Evolutionary conservation across 2,888 invertebrate genomes (phyloP).

Genomic region (Campoplex capitator): DNA sequence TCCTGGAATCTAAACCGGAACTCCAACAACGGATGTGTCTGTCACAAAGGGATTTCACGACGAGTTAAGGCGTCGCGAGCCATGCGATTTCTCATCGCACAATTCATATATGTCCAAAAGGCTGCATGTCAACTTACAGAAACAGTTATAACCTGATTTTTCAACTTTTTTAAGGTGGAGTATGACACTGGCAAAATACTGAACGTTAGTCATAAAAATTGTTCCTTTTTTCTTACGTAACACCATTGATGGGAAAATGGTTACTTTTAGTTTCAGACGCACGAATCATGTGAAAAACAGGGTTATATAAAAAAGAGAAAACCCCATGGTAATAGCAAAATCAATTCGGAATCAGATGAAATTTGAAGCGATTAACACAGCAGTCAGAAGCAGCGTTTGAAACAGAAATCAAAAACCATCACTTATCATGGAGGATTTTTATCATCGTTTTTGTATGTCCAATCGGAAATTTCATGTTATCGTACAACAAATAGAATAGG

Average conservation of each 20-base stretch:
- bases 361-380: background rate
- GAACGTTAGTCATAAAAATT: background rate
- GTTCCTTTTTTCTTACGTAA: background rate
- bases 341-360: background rate
- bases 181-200: background rate
- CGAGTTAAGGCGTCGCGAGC: slow-evolving; percentile 35
- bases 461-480: background rate
- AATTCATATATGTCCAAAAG: slow-evolving; percentile 27
- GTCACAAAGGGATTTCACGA: slow-evolving; percentile 46
- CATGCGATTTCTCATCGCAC: slow-evolving; percentile 32
- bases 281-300: background rate
- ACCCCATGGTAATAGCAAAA: background rate
- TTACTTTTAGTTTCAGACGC: background rate
- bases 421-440: background rate
- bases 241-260: background rate
- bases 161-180: background rate
- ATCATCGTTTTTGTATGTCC: background rate
- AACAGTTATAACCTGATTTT: slow-evolving; percentile 51
- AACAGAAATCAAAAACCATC: background rate
- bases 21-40: slow-evolving; percentile 39
- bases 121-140: slow-evolving; percentile 13
- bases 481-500: slow-evolving; percentile 13
- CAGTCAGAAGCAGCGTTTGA: background rate
- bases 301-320: background rate
- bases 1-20: slow-evolving; percentile 54